Evolutionary conservation across 1,140 invertebrate genomes (phyloP).

Genomic region (Planococcus citri): DNA sequence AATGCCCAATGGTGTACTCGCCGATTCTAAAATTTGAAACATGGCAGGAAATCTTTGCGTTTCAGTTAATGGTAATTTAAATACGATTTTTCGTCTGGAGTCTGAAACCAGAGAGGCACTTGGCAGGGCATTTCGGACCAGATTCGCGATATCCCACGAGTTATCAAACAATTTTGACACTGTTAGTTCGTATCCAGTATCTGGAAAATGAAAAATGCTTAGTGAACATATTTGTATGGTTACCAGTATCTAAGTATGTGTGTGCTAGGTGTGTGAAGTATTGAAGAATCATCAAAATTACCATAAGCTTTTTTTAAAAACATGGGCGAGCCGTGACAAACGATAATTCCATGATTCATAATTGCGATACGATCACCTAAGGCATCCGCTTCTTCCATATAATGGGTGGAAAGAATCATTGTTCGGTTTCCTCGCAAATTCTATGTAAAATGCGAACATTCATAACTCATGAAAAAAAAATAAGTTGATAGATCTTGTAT

Average conservation of each 20-base stretch:
- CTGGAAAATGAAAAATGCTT: background rate
- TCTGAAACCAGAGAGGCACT: background rate
- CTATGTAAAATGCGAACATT: background rate
- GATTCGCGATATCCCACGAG: background rate
- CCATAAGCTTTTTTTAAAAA: constrained; percentile 79
- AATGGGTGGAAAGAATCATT: constrained; percentile 88
- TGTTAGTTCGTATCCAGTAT: background rate
- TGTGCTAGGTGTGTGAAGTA: no score
- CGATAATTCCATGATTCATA: constrained; percentile 65
- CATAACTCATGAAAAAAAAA: no score
- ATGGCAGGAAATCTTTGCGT: constrained; percentile 34
- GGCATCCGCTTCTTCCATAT: constrained; percentile 97
- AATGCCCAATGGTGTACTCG: constrained; percentile 38
- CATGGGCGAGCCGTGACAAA: constrained; percentile 71
- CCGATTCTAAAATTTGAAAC: constrained; percentile 41
- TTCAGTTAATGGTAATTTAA: constrained; percentile 33
- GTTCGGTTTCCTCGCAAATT: constrained; percentile 37
- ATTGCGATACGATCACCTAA: constrained; percentile 87
- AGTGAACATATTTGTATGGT: no score
- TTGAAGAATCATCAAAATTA: no score
- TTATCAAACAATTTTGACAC: background rate
- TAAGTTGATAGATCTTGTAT: no score
- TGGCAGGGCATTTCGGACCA: background rate
- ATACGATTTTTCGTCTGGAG: constrained; percentile 27
- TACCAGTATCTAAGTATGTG: no score